phyloP scores from a whole-genome alignment of 2,888 invertebrate genomes.

The Rhodophaea formosa region DNA sequence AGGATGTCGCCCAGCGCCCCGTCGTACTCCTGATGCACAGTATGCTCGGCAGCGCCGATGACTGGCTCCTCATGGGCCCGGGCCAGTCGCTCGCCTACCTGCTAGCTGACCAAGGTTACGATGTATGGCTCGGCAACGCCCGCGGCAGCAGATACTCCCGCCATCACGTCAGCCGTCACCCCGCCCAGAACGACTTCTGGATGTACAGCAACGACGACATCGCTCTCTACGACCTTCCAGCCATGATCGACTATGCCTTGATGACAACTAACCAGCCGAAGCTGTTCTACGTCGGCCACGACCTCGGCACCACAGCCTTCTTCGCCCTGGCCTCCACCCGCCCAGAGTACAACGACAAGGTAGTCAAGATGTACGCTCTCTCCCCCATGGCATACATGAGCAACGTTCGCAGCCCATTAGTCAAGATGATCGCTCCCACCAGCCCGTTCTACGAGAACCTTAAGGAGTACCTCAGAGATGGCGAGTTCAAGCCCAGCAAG shows the following conservation, averaged over 20 bases:
- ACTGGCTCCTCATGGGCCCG: slow-evolving; percentile 48
- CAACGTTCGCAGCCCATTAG: slow-evolving; percentile 62
- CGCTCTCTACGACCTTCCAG: slow-evolving; percentile 87
- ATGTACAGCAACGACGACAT: slow-evolving; percentile 81
- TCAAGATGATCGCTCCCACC: slow-evolving; percentile 64
- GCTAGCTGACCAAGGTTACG: slow-evolving; percentile 83
- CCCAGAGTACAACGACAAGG: slow-evolving; percentile 66
- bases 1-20: slow-evolving; percentile 44
- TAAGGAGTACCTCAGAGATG: slow-evolving; percentile 47
- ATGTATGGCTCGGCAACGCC: slow-evolving; percentile 90
- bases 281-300: slow-evolving; percentile 86
- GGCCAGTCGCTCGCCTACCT: slow-evolving; percentile 59
- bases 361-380: slow-evolving; percentile 46
- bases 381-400: slow-evolving; percentile 72
- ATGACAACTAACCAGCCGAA: slow-evolving; percentile 64
- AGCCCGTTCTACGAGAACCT: slow-evolving; percentile 50
- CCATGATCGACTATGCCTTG: slow-evolving; percentile 87
- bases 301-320: slow-evolving; percentile 84
- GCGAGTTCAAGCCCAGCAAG: slow-evolving; percentile 54
- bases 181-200: slow-evolving; percentile 1
- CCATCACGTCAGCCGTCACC: slow-evolving; percentile 57
- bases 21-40: slow-evolving; percentile 64
- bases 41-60: slow-evolving; percentile 56
- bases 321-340: slow-evolving; percentile 79
- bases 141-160: slow-evolving; percentile 87